phyloP scores from a whole-genome alignment of 1,140 invertebrate species.

The Pteromalus puparum region DNA sequence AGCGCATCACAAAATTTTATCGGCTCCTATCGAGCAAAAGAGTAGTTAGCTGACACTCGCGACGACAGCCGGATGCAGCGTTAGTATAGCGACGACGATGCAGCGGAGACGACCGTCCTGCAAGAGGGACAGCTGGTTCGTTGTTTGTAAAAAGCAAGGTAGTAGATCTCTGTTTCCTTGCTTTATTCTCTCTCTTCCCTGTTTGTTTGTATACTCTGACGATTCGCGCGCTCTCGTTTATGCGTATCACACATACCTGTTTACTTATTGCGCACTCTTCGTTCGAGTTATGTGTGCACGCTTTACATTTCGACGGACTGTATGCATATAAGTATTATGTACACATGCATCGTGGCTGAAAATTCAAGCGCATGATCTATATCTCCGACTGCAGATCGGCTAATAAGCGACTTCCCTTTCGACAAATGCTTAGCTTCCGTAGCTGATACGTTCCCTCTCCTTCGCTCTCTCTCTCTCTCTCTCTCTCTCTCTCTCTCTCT shows the following conservation, averaged over 20 bases:
- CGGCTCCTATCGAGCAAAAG: background rate
- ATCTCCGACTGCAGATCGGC: background rate
- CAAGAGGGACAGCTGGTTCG: constrained; percentile 63
- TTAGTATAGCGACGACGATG: constrained; percentile 27
- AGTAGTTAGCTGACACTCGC: background rate
- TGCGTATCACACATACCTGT: background rate
- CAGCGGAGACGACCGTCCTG: constrained; percentile 11
- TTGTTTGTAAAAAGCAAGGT: constrained; percentile 47
- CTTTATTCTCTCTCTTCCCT: background rate
- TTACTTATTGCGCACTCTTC: background rate
- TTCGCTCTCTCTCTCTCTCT: too few species aligned
- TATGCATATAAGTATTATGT: background rate
- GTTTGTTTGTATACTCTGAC: background rate
- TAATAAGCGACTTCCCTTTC: background rate
- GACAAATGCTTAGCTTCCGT: constrained; percentile 14
- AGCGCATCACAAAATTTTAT: constrained; percentile 5
- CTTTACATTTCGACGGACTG: background rate
- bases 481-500: background rate
- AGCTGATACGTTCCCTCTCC: background rate
- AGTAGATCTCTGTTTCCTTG: background rate
- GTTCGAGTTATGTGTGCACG: background rate
- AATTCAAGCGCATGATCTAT: background rate
- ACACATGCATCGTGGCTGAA: background rate
- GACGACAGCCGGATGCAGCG: background rate
- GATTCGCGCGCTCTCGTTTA: background rate